phyloP scores from a whole-genome alignment of 2,888 invertebrate genomes.

The Strigamia maritima region DNA sequence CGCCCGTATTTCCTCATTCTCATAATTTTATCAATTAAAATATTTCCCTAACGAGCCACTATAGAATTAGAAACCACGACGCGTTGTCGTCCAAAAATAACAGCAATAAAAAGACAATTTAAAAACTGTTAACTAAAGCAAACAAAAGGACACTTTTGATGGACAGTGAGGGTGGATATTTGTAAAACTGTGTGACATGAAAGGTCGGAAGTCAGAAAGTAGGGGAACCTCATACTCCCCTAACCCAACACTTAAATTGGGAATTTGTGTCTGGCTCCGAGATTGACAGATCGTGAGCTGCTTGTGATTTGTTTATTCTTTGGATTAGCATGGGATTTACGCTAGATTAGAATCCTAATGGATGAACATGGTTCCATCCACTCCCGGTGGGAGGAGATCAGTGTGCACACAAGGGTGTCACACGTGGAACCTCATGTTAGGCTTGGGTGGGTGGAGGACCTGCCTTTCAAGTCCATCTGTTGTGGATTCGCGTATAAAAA shows the following conservation, averaged over 20 bases:
- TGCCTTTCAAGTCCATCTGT: conserved; percentile 9
- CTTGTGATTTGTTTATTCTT: conserved; percentile 25
- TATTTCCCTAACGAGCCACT: not conserved
- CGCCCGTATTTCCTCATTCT: not conserved
- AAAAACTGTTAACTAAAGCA: not conserved
- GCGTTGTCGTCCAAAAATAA: not conserved
- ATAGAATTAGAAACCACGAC: not conserved
- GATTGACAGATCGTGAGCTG: conserved; percentile 26
- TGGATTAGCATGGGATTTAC: conserved; percentile 27
- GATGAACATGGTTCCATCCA: conserved; percentile 19
- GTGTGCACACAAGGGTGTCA: conserved; percentile 14
- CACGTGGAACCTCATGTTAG: conserved; percentile 18
- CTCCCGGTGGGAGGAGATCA: conserved; percentile 15
- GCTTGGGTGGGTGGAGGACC: not conserved
- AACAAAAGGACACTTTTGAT: conserved; percentile 13
- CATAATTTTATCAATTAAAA: conserved; percentile 1
- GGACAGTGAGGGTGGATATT: not conserved
- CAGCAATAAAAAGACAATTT: not conserved
- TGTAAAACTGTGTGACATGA: conserved; percentile 5
- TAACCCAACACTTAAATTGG: conserved; percentile 21
- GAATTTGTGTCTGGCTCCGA: not conserved
- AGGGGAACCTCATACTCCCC: not conserved
- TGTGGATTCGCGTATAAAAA: not conserved
- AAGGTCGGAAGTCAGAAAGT: not conserved
- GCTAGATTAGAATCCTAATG: conserved; percentile 24